Evolutionary conservation across 1,140 invertebrate genomes (phyloP).

Genomic region (Ericerus pela): DNA sequence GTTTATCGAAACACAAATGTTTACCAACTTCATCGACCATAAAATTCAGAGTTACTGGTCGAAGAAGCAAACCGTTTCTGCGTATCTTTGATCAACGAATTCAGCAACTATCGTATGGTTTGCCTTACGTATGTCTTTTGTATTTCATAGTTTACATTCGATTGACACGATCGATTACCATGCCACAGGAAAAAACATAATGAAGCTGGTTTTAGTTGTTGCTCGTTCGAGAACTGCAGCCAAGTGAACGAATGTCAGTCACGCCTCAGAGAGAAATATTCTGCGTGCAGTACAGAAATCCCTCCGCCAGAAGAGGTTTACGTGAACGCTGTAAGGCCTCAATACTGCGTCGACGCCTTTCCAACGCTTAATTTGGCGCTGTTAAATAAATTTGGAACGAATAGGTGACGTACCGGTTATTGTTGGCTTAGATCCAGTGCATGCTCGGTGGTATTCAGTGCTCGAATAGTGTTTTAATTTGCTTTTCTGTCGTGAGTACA

Average conservation of each 20-base stretch:
- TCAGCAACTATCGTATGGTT: slow-evolving; percentile 31
- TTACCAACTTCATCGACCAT: slow-evolving; percentile 89
- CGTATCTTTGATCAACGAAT: slow-evolving; percentile 68
- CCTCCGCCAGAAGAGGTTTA: not conserved
- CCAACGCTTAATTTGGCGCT: not conserved
- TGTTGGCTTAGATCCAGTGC: no score
- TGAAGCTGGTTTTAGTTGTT: not conserved
- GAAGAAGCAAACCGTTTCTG: slow-evolving; percentile 64
- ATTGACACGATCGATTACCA: not conserved
- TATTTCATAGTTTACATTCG: no score
- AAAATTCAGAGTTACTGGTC: slow-evolving; percentile 80
- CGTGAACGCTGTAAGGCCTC: not conserved
- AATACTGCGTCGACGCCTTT: not conserved
- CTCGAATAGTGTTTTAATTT: no score
- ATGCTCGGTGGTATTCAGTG: no score
- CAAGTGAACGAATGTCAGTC: not conserved
- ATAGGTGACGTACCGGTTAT: no score
- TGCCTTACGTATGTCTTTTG: no score
- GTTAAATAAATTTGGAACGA: not conserved
- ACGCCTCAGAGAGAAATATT: not conserved
- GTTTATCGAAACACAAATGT: slow-evolving; percentile 98
- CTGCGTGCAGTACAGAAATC: not conserved
- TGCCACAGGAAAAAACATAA: not conserved
- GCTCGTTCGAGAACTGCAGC: not conserved
- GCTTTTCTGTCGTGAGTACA: no score